Evolutionary conservation across 2,888 invertebrate genomes (phyloP).

Genomic region (Stenolophus ochropezus): DNA sequence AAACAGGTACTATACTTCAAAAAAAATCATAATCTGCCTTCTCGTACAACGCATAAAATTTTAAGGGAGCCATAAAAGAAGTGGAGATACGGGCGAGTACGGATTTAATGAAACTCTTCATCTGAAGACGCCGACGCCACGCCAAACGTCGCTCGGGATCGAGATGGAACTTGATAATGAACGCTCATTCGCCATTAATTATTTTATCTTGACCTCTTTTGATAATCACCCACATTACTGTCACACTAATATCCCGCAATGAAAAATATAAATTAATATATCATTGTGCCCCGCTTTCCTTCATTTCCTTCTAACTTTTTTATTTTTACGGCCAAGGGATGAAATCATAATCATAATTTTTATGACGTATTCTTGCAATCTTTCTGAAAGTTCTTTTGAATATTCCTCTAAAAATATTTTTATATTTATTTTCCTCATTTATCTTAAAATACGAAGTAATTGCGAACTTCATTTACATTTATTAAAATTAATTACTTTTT

Average conservation of each 20-base stretch:
- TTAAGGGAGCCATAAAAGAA: slow-evolving; percentile 26
- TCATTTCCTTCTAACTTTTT: neutral
- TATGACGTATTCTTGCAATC: neutral
- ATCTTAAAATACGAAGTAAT: neutral
- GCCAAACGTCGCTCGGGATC: too few relatives aligned
- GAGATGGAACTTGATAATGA: slow-evolving; percentile 35
- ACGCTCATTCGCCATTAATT: slow-evolving; percentile 22
- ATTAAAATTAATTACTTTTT: neutral
- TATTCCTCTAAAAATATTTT: neutral
- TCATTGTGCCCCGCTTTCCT: neutral
- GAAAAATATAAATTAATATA: slow-evolving; percentile 45
- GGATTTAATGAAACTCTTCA: slow-evolving; percentile 43
- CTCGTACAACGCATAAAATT: slow-evolving; percentile 25
- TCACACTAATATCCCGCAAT: neutral
- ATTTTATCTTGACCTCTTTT: slow-evolving; percentile 38
- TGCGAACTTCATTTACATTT: neutral
- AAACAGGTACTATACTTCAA: slow-evolving; percentile 39
- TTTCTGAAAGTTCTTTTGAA: neutral
- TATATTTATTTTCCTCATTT: neutral
- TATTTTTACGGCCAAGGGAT: neutral
- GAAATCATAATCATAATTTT: slow-evolving; percentile 8
- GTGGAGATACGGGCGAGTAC: slow-evolving; percentile 20
- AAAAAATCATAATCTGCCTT: slow-evolving; percentile 31
- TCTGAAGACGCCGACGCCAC: neutral
- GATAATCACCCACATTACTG: slow-evolving; percentile 32